Evolutionary conservation across 2,113 vertebrate genomes (phyloP).

Genomic region (Tetrao urogallus): DNA sequence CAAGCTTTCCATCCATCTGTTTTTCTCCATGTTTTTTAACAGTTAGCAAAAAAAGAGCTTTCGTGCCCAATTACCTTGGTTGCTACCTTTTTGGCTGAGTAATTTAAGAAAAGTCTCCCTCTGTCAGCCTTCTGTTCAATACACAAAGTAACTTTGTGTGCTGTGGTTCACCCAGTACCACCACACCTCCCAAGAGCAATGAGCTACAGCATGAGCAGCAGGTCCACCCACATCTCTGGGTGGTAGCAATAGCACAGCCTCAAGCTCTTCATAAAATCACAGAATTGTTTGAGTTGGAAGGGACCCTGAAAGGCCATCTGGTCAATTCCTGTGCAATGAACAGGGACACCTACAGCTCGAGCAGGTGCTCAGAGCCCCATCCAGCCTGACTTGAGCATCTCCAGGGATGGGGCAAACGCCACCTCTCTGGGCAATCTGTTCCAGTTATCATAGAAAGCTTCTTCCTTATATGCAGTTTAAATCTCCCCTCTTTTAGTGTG

Average conservation of each 20-base stretch:
- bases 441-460: too few relatives aligned
- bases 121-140: conserved; percentile 13
- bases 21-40: conserved; percentile 37
- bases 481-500: too few relatives aligned
- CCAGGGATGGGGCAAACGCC: too few relatives aligned
- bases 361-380: too few relatives aligned
- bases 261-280: neutral
- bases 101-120: neutral
- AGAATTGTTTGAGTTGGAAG: too few relatives aligned
- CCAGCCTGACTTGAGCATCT: too few relatives aligned
- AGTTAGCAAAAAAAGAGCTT: neutral
- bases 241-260: neutral
- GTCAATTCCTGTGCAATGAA: too few relatives aligned
- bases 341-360: too few relatives aligned
- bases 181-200: neutral
- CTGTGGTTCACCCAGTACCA: neutral
- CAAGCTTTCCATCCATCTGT: conserved; percentile 34
- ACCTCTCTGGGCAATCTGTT: too few relatives aligned
- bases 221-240: neutral
- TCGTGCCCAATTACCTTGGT: neutral
- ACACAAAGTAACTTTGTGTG: neutral
- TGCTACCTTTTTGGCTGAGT: conserved; percentile 17
- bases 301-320: too few relatives aligned
- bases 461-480: too few relatives aligned
- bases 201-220: neutral